Base-by-base conservation (phyloP, 2,113 vertebrate genomes). In the Carettochelys insculpta region DNA sequence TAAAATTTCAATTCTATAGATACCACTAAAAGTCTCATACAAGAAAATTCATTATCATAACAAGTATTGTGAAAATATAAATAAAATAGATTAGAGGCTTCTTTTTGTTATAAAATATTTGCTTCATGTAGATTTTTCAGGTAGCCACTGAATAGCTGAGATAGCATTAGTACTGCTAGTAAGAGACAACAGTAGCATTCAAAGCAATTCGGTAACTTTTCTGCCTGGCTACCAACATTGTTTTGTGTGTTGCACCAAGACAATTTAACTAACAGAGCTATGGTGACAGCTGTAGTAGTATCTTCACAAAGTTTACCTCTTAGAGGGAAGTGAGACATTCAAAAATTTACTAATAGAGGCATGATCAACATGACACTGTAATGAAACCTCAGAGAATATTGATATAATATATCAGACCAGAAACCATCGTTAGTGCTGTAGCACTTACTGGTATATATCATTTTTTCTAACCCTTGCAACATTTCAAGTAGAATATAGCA, bases 301-400 rank as follows among this genome's bases (percentile, higher is more conserved):
- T 80, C 80, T 94, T 92, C 53, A 89, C 71, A 92, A 76, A 71
- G 54, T 2, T 0, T 83, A 95, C 50, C 92, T 94, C 91, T 82
- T 93, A 95, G 85, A 87, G 87, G 77, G 75, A 93, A 95, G 81
- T 61, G 76, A 94, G 41, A 88, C 14, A 20, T 73, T 95, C 84
- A 52, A 86, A 91, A 95, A 95, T 95, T 94, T 94, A 85, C 92
- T 71, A 90, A 93, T 89, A 92, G 83, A 90, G 94, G 38, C 90
- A 73, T 77, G 65, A 92, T 94, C 90, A 95, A 83, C 38, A 10
- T 90, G 87, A 73, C 88, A 82, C 54, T 76, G 71, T 92, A 92
- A 75, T 79, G 88, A 94, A 96, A 91, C 38, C 25, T 86, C 38
- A 71, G 54, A 95, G 71, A 52, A 73, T 94, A 81, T 95, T 89